These are phyloP conservation scores for Pseudobourletiella spinata DNA, from an alignment of 1,140 invertebrate genomes.

Conservation along the genomic window DNA sequence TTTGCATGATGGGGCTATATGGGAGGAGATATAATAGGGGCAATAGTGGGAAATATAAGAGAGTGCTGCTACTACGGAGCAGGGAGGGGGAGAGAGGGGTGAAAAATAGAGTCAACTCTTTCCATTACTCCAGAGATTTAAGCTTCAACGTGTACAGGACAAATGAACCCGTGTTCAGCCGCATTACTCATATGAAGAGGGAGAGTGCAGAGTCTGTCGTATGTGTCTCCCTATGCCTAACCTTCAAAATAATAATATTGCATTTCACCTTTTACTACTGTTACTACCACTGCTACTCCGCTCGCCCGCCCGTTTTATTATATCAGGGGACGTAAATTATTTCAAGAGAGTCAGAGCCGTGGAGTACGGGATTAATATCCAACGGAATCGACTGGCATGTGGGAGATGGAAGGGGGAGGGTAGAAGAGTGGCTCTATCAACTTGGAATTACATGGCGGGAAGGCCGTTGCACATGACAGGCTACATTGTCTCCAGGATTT, in stretches of 20 bases:
- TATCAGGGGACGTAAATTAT: neutral
- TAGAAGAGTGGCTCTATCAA: conserved; percentile 8
- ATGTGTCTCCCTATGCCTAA: neutral
- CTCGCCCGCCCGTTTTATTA: too few relatives aligned
- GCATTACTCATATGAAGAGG: neutral
- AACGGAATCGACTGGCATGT: neutral
- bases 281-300: neutral
- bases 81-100: conserved; percentile 14
- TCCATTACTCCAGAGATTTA: conserved; percentile 21
- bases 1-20: conserved; percentile 31
- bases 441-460: neutral
- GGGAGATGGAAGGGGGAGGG: neutral
- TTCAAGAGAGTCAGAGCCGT: neutral
- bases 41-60: neutral
- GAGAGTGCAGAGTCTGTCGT: neutral
- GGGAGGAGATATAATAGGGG: neutral
- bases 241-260: neutral
- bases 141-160: neutral
- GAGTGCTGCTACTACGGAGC: neutral
- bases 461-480: neutral
- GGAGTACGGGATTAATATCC: neutral
- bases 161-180: neutral
- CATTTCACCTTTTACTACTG: neutral
- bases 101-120: conserved; percentile 30
- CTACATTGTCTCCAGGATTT: conserved; percentile 7